phyloP scores from a whole-genome alignment of 2,888 invertebrate genomes.

The Rhamphomyia laevipes region DNA sequence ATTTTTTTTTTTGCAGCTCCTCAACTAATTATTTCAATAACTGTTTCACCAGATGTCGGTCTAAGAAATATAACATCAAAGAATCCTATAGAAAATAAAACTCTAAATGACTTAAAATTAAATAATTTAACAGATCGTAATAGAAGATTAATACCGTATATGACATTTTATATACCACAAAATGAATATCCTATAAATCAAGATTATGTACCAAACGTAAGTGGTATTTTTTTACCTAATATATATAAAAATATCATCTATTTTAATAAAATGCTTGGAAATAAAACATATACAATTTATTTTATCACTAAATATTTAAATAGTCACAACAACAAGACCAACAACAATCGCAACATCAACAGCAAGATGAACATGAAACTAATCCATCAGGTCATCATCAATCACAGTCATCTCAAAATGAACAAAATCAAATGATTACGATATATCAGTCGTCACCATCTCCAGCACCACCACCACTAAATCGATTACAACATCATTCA shows the following conservation, averaged over 20 bases:
- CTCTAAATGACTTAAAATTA: conserved; percentile 6
- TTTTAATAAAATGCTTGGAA: too few species aligned
- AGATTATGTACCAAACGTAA: neutral
- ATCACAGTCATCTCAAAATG: conserved; percentile 20
- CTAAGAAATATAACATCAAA: conserved; percentile 15
- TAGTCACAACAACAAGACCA: conserved; percentile 14
- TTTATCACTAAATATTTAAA: conserved; percentile 10
- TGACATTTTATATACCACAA: conserved; percentile 62
- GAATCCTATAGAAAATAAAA: neutral
- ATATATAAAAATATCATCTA: too few species aligned
- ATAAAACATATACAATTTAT: too few species aligned
- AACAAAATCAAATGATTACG: conserved; percentile 26
- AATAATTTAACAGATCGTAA: conserved; percentile 44
- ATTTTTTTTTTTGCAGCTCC: conserved; percentile 39
- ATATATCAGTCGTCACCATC: conserved; percentile 16
- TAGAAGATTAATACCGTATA: conserved; percentile 68
- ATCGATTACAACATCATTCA: conserved; percentile 14
- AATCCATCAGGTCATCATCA: conserved; percentile 1
- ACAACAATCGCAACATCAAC: conserved; percentile 11
- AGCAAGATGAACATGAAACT: conserved; percentile 8
- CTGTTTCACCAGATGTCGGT: conserved; percentile 35
- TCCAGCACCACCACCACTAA: conserved; percentile 20
- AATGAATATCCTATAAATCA: neutral
- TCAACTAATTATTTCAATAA: conserved; percentile 36
- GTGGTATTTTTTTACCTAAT: too few species aligned